phyloP scores from a whole-genome alignment of 2,797 vertebrate species.

The Poecilia picta region DNA sequence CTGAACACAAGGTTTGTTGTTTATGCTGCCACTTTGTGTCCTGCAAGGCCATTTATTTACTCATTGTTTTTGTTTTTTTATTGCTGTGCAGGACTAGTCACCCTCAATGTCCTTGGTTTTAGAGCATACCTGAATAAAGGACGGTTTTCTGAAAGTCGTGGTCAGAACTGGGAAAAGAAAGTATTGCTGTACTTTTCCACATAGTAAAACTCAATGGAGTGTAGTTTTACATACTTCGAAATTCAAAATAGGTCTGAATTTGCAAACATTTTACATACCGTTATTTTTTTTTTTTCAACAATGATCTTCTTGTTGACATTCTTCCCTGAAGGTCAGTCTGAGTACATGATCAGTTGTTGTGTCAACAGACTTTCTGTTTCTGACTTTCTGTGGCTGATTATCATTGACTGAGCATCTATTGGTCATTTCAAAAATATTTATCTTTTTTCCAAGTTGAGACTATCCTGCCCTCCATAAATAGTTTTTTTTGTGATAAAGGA shows the following conservation, averaged over 20 bases:
- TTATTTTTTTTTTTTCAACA: not conserved
- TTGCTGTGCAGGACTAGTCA: not conserved
- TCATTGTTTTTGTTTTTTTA: not conserved
- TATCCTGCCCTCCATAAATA: not conserved
- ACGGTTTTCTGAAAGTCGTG: not conserved
- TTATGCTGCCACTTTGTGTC: not conserved
- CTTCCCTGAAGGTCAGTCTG: not conserved
- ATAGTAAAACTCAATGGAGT: not conserved
- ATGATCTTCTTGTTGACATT: not conserved
- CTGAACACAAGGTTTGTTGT: conserved; percentile 12
- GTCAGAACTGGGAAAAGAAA: not conserved
- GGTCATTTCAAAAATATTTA: not conserved
- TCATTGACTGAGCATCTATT: not conserved
- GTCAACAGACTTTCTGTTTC: not conserved
- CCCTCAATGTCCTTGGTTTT: not conserved
- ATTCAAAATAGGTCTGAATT: not conserved
- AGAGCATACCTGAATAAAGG: not conserved
- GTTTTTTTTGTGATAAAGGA: not conserved
- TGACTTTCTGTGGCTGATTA: not conserved
- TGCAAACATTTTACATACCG: not conserved
- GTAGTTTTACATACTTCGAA: not conserved
- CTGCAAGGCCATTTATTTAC: not conserved
- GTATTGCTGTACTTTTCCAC: not conserved
- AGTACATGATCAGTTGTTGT: not conserved
- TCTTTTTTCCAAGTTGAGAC: not conserved